A percentile compares a stretch with the other conserved stretches of the same genome.
These are phyloP conservation scores for Notolabrus celidotus DNA, from an alignment of 2,797 vertebrate species.

Conservation along the genomic window DNA sequence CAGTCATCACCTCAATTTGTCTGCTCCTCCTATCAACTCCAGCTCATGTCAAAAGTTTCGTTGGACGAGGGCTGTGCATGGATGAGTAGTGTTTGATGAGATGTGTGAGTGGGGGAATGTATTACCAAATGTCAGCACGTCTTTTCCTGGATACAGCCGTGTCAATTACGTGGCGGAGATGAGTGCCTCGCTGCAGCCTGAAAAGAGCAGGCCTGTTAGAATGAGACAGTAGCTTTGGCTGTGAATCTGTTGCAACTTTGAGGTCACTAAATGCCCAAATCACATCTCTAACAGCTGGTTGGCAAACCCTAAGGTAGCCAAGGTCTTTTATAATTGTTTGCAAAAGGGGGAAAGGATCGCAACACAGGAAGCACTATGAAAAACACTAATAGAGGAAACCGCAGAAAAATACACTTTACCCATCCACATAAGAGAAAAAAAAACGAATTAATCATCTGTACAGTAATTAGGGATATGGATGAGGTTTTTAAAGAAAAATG, in stretches of 20 bases:
- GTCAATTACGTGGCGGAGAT: constrained; percentile 42
- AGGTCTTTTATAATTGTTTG: not conserved
- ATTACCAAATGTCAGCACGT: constrained; percentile 67
- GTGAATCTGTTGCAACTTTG: constrained; percentile 13
- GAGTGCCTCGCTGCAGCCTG: constrained; percentile 2
- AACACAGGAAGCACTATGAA: constrained; percentile 2
- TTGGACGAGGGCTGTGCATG: constrained; percentile 31
- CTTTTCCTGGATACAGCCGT: constrained; percentile 40
- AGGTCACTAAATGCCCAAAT: constrained; percentile 5
- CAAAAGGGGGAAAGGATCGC: not conserved
- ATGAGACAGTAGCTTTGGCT: not conserved
- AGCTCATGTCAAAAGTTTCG: constrained; percentile 62
- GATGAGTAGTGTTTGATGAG: constrained; percentile 68
- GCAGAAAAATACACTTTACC: not conserved
- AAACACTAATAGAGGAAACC: not conserved
- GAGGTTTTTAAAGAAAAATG: constrained; percentile 52
- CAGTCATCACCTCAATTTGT: constrained; percentile 70
- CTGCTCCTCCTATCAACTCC: constrained; percentile 54
- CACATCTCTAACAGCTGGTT: not conserved
- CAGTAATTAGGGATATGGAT: constrained; percentile 36
- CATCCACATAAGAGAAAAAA: not conserved
- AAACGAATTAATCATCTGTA: constrained; percentile 15
- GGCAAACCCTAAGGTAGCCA: not conserved
- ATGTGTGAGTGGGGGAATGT: constrained; percentile 50
- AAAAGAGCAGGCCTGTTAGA: constrained; percentile 12